Base-by-base conservation (phyloP, 1,140 invertebrate genomes). In the Acromyrmex charruanus region DNA sequence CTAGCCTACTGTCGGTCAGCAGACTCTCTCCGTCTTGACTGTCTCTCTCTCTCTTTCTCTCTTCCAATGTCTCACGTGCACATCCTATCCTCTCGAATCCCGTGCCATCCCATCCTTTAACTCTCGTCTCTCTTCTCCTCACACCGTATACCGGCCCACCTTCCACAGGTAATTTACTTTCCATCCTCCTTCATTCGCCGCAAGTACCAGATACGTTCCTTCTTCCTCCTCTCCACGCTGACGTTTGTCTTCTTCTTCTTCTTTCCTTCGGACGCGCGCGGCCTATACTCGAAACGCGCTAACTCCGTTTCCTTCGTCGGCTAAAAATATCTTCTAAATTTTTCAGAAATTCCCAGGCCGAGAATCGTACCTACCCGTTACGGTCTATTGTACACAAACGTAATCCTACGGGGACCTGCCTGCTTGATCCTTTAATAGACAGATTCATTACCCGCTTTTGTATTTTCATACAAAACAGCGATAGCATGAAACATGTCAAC, bases 161-260 rank as follows among this genome's bases (percentile, higher is more conserved):
- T 90, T 88, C 92, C 90, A 92, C 89, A 92, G 91, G 92, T 93
- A 93, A 93, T 93, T 93, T 93, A 93, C 92, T 89, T 90, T 92
- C 87, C 84, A 85, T 93, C 91, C 86, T 90, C 72, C 55, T 93
- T 61, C 80, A 66, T 88, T 81, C 53, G n/a, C 77, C 65, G 63
- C 77, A 72, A 88, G 77, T 87, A 63, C 75, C 69, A 68, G 86
- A 71, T 82, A 85, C 85, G 59, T 74, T 80, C 75, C 61, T 88
- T 77, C 69, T 79, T 77, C 59, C 59, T 77, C 65, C 74, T 81
- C 65, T 77, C 65, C 65, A 66, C 84, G 68, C 68, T 55, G 53
- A 55, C 53, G 80, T 82, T 82, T 55, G 53, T 82, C 79, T 72
- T 63, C 84, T 49, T 77, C 44, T 44, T 51, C 58, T 44, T 87